These are phyloP conservation scores for Ifrita kowaldi DNA, from an alignment of 2,113 vertebrate genomes.

Conservation along the genomic window DNA sequence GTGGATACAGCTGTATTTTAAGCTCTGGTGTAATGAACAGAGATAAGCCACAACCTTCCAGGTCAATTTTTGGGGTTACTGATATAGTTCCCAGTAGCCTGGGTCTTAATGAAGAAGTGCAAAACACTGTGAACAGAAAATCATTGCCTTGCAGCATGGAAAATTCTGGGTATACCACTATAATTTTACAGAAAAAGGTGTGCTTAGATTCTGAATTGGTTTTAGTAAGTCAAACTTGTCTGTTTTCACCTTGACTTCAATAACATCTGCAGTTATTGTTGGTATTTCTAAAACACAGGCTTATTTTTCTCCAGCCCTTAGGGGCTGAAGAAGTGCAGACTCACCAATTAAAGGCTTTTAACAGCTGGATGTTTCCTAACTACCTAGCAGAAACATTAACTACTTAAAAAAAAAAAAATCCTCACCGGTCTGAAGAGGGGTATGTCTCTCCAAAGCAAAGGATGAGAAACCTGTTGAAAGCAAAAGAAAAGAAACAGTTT, in stretches of 20 bases:
- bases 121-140: background rate
- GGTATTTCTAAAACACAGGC: background rate
- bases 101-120: background rate
- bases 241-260: background rate
- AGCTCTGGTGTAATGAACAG: background rate
- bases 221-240: background rate
- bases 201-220: background rate
- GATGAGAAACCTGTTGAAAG: background rate
- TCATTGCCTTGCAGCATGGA: background rate
- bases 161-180: background rate
- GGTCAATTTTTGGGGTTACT: background rate
- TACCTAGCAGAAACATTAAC: conserved; percentile 11
- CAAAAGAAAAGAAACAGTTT: background rate
- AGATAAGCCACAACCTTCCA: background rate
- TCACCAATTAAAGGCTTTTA: conserved; percentile 59
- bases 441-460: background rate
- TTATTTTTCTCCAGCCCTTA: background rate
- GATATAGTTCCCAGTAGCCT: background rate
- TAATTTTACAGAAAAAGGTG: background rate
- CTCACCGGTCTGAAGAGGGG: background rate
- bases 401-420: background rate
- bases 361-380: conserved; percentile 45
- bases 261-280: background rate
- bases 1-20: background rate
- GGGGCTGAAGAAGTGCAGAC: background rate